Percentiles rank a stretch among this genome's conserved stretches.
These are phyloP conservation scores for Ceuthmochares aereus DNA, from an alignment of 2,113 vertebrate species.

Conservation along the genomic window DNA sequence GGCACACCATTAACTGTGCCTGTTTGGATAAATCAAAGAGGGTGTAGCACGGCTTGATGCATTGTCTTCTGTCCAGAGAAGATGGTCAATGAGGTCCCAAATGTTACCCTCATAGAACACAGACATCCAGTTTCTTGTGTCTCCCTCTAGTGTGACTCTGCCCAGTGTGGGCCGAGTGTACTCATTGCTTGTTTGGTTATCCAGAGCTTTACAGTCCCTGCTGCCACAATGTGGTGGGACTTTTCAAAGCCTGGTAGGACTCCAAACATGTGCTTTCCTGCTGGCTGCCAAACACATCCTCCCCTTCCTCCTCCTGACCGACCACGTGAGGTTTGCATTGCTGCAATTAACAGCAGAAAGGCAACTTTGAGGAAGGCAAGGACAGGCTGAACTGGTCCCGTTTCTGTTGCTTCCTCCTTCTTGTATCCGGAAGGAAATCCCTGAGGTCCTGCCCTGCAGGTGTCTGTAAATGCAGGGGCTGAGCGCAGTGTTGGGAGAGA, in stretches of 20 bases:
- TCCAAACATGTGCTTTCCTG: accelerated
- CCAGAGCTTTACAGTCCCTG: not conserved
- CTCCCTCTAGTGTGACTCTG: not conserved
- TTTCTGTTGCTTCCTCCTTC: not conserved
- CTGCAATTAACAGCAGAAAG: not conserved
- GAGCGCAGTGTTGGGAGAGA: accelerated
- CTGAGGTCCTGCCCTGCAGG: not conserved
- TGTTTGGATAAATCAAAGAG: not conserved
- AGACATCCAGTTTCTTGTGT: not conserved
- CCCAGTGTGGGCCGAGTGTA: not conserved
- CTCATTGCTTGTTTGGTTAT: not conserved
- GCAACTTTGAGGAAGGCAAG: not conserved
- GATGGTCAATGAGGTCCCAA: not conserved
- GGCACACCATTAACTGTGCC: accelerated
- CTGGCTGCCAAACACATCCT: not conserved
- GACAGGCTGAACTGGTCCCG: not conserved
- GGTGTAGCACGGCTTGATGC: not conserved
- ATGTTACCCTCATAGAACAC: accelerated
- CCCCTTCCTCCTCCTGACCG: not conserved
- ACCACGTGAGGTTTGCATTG: not conserved
- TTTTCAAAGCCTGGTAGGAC: not conserved
- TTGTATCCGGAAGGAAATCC: not conserved
- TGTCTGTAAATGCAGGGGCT: not conserved
- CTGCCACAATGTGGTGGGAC: accelerated
- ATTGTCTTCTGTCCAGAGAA: not conserved